Percentiles rank a stretch among this genome's conserved stretches.
Conservation (phyloP, 2,888 invertebrate genomes). For the Pachliopta kotzebuea region DNA sequence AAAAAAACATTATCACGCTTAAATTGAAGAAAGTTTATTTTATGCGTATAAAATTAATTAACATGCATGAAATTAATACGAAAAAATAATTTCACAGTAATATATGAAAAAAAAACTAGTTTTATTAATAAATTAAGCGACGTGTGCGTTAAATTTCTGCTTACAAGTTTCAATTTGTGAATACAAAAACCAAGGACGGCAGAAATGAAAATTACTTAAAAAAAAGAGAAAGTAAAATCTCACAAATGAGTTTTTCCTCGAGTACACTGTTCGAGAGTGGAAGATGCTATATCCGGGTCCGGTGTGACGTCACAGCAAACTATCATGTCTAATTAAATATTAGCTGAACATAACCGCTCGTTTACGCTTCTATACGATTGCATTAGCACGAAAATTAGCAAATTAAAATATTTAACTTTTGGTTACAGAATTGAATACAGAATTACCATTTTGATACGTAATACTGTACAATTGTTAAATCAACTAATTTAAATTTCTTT, state of each 20-base stretch:
- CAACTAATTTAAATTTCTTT: background rate
- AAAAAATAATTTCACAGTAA: conserved; percentile 2
- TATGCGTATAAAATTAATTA: background rate
- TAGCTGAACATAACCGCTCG: conserved; percentile 21
- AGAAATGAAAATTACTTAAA: conserved; percentile 3
- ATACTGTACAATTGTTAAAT: conserved; percentile 22
- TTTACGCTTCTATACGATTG: conserved; percentile 15
- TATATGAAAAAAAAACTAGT: background rate
- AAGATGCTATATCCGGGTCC: conserved; percentile 26
- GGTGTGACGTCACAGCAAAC: conserved; percentile 26
- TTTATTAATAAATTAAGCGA: background rate
- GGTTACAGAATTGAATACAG: conserved; percentile 22
- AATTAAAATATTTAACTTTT: conserved; percentile 23
- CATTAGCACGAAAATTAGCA: conserved; percentile 26
- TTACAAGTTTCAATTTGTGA: background rate
- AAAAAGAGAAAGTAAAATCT: conserved; percentile 26
- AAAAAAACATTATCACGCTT: background rate
- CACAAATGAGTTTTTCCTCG: conserved; percentile 23
- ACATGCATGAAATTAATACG: conserved; percentile 1
- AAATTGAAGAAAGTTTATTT: background rate
- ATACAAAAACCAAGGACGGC: background rate
- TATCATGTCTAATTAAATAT: conserved; percentile 27
- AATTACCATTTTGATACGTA: conserved; percentile 23
- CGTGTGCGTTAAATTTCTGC: background rate
- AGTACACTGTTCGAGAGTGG: conserved; percentile 14